phyloP scores from a whole-genome alignment of 2,113 vertebrate species.

The Rhinolophus ferrumequinum region DNA sequence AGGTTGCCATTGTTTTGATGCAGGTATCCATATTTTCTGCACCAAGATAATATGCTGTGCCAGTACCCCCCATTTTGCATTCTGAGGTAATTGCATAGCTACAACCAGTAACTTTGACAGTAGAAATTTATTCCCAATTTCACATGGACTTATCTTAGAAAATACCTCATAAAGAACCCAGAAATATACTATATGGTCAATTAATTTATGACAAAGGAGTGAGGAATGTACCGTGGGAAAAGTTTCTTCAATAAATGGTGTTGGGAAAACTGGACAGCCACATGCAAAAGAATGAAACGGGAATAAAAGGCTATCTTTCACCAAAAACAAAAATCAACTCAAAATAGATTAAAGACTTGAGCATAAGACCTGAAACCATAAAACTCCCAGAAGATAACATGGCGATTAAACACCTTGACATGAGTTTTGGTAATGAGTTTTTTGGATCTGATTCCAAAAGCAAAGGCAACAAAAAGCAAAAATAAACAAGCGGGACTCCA shows the following conservation, averaged over 20 bases:
- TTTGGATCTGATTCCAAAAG: neutral
- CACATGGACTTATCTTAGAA: neutral
- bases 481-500: neutral
- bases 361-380: neutral
- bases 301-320: neutral
- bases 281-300: neutral
- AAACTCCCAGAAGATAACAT: neutral
- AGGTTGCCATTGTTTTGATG: neutral
- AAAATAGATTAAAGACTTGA: neutral
- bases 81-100: neutral
- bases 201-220: neutral
- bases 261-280: neutral
- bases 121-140: slow-evolving; percentile 17
- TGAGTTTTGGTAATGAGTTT: neutral
- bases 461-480: neutral
- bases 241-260: neutral
- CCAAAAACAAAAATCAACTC: neutral
- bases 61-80: neutral
- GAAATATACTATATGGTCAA: neutral
- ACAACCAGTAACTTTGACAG: neutral
- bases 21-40: neutral
- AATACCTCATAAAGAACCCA: neutral
- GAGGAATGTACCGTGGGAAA: neutral
- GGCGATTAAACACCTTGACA: neutral
- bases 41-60: neutral